These are phyloP conservation scores for Hypsopygia costalis DNA, from an alignment of 2,888 invertebrate genomes.

Conservation along the genomic window DNA sequence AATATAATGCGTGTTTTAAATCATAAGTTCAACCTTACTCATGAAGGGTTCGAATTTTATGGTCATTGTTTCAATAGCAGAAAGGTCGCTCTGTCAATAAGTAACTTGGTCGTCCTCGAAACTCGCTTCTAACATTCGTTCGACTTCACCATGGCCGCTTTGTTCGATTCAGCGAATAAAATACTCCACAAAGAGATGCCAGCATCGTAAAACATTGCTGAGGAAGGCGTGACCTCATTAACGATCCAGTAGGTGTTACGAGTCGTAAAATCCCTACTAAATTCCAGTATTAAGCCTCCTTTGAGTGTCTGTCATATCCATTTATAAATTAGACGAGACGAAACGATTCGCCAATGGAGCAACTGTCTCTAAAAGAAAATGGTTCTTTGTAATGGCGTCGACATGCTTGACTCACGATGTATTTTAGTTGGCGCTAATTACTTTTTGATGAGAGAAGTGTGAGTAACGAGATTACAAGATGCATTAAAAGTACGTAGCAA, in stretches of 20 bases:
- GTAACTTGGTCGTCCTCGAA: conserved; percentile 8
- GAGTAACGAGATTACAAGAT: conserved; percentile 49
- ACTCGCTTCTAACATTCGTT: conserved; percentile 14
- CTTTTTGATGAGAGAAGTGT: conserved; percentile 63
- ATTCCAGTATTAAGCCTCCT: conserved; percentile 36
- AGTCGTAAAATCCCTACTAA: conserved; percentile 40
- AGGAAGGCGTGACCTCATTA: conserved; percentile 45
- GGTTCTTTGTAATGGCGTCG: conserved; percentile 23
- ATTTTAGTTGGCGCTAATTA: conserved; percentile 57
- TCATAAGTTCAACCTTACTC: not conserved
- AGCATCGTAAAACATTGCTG: conserved; percentile 25
- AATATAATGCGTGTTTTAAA: too few relatives aligned
- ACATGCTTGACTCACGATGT: conserved; percentile 38
- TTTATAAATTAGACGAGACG: conserved; percentile 38
- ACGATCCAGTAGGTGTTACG: conserved; percentile 31
- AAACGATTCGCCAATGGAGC: conserved; percentile 27
- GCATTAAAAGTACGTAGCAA: conserved; percentile 37
- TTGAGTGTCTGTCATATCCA: conserved; percentile 31
- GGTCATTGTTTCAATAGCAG: conserved; percentile 8
- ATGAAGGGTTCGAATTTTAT: not conserved
- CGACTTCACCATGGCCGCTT: conserved; percentile 5
- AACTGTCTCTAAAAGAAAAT: conserved; percentile 21
- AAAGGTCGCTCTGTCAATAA: conserved; percentile 9
- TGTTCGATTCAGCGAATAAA: conserved; percentile 16
- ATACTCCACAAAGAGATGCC: conserved; percentile 17